phyloP scores from a whole-genome alignment of 2,797 vertebrate species.

The Anomalospiza imberbis region DNA sequence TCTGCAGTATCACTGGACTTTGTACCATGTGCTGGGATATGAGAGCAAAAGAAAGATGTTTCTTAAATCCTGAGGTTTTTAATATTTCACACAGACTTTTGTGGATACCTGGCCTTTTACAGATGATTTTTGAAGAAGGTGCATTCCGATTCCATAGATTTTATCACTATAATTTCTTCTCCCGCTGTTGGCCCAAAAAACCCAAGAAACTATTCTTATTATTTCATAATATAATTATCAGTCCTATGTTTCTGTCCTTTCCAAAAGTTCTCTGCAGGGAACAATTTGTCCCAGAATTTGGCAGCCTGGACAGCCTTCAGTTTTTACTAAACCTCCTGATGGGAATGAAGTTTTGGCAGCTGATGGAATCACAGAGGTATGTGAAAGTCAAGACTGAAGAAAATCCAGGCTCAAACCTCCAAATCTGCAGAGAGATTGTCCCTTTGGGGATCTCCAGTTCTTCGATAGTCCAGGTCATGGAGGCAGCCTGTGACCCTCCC shows the following conservation, averaged over 20 bases:
- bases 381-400: slow-evolving; percentile 39
- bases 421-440: slow-evolving; percentile 40
- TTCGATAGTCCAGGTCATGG: slow-evolving; percentile 2
- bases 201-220: background rate
- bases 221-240: slow-evolving; percentile 49
- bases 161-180: background rate
- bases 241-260: slow-evolving; percentile 33
- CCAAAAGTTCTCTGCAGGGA: slow-evolving; percentile 50
- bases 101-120: background rate
- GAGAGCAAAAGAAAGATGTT: background rate
- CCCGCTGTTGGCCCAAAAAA: background rate
- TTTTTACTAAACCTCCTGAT: slow-evolving; percentile 25
- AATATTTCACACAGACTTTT: background rate
- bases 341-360: slow-evolving; percentile 46
- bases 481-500: background rate
- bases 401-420: slow-evolving; percentile 15
- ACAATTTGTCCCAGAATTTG: slow-evolving; percentile 55
- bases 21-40: background rate
- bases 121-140: background rate
- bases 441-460: slow-evolving; percentile 36
- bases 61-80: background rate
- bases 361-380: slow-evolving; percentile 23
- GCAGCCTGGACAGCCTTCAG: slow-evolving; percentile 21
- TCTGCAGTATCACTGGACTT: background rate
- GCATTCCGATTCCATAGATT: background rate